Base-by-base conservation (phyloP, 1,140 invertebrate species). In the Conopomorpha cramerella region DNA sequence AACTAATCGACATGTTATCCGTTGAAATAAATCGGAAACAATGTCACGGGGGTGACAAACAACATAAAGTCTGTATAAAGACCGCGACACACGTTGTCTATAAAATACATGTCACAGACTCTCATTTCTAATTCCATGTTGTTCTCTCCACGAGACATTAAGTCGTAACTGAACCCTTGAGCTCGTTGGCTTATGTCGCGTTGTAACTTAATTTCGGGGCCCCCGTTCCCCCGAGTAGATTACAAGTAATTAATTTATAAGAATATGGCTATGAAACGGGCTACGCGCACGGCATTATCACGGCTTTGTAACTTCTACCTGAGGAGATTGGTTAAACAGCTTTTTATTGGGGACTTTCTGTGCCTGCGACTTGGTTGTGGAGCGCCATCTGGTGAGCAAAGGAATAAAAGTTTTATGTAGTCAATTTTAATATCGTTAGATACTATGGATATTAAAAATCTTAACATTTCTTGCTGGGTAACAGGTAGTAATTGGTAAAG, bases 221-320 rank as follows among this genome's bases (percentile, higher is more conserved):
- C 28, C 16, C 6, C 30, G 8, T 6, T 16, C 16, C 14, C 30
- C 12, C 8, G 8, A 16, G 30, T 10, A 32, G 30, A 32, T 32
- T 32, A 32, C 30, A 16, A 8, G 30, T 32, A 32, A 32, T 32
- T 32, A 32, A 32, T 32, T 32, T 32, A 32, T 32, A 32, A 32
- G 30, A 32, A 32, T 32, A 32, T 32, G 30, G 30, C 30, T 30
- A 13, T 7, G 28, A n/a, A 30, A 30, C 13, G 28, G 6, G 28
- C 28, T 30, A n/a, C 28, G 10, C 13, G 4, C 11, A 4, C 19
- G 10, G 13, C 4, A 30, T 30, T 30, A 30, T 4, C 28, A 23
- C 19, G 4, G 19, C 10, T 23, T 6, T 23, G 19, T 23, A 10
- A 23, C 19, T 23, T 4, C 4, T 23, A 23, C 19, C 19, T 23